phyloP scores from a whole-genome alignment of 1,140 invertebrate species.

The Eulimnadia texana region DNA sequence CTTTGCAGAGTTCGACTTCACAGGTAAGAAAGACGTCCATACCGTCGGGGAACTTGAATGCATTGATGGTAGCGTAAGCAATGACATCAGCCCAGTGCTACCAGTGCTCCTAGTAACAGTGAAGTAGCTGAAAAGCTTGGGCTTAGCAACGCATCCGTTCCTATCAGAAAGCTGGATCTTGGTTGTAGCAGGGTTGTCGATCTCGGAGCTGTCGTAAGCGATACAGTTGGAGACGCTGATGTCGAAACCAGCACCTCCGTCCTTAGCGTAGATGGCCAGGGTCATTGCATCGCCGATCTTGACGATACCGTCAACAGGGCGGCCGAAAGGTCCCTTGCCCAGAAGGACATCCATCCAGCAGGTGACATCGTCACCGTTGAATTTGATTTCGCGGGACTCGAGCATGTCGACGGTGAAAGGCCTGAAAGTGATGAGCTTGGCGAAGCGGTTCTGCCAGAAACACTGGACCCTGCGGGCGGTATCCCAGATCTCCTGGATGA shows the following conservation, averaged over 20 bases:
- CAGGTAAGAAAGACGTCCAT: slow-evolving; percentile 55
- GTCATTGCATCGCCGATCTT: slow-evolving; percentile 54
- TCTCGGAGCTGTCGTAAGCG: slow-evolving; percentile 50
- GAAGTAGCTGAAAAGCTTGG: slow-evolving; percentile 46
- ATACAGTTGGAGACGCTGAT: slow-evolving; percentile 53
- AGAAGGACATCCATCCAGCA: slow-evolving; percentile 64
- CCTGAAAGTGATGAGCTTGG: slow-evolving; percentile 45
- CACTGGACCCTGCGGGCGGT: slow-evolving; percentile 45
- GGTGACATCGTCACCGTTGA: slow-evolving; percentile 39
- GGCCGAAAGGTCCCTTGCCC: slow-evolving; percentile 32
- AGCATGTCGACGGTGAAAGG: slow-evolving; percentile 55
- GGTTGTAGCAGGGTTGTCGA: slow-evolving; percentile 40
- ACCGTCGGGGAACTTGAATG: slow-evolving; percentile 55
- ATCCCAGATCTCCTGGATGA: slow-evolving; percentile 41
- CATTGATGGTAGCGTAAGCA: slow-evolving; percentile 44
- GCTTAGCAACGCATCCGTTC: slow-evolving; percentile 49
- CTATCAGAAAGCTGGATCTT: slow-evolving; percentile 47
- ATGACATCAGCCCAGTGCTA: slow-evolving; percentile 43
- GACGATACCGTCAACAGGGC: slow-evolving; percentile 32
- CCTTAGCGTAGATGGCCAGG: slow-evolving; percentile 51
- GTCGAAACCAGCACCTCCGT: slow-evolving; percentile 43
- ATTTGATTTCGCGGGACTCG: slow-evolving; percentile 37
- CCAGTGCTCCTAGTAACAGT: slow-evolving; percentile 34
- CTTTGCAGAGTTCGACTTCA: slow-evolving; percentile 39
- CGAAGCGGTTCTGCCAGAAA: slow-evolving; percentile 2